Conservation (phyloP, 92 coral and sea anemone genomes). For the Palythoa heliodiscus region DNA sequence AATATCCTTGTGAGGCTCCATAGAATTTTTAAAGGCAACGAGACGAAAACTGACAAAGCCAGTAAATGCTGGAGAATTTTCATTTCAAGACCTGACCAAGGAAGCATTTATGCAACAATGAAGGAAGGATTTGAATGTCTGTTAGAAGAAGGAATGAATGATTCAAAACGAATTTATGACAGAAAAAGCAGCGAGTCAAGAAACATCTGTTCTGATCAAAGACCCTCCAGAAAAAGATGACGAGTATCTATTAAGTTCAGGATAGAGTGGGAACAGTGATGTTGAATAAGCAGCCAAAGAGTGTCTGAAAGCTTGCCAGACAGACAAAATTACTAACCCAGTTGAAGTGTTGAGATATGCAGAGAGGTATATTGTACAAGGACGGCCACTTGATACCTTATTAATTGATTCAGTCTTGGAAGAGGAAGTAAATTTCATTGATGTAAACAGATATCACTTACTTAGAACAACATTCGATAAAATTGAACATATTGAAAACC, state of each 20-base stretch:
- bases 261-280: neutral
- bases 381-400: slow-evolving; percentile 53
- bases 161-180: neutral
- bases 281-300: slow-evolving; percentile 16
- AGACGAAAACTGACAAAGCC: slow-evolving; percentile 11
- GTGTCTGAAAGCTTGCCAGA: slow-evolving; percentile 38
- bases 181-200: neutral
- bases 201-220: neutral
- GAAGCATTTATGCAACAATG: slow-evolving; percentile 37
- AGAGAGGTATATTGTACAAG: slow-evolving; percentile 55
- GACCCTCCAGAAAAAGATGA: neutral
- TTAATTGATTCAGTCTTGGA: neutral
- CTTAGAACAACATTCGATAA: slow-evolving; percentile 58
- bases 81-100: slow-evolving; percentile 51
- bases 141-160: slow-evolving; percentile 12
- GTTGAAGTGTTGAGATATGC: slow-evolving; percentile 56
- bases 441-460: slow-evolving; percentile 49
- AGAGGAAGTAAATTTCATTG: slow-evolving; percentile 53
- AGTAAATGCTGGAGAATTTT: slow-evolving; percentile 41
- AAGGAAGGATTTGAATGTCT: slow-evolving; percentile 54
- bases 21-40: slow-evolving; percentile 32
- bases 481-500: slow-evolving; percentile 37
- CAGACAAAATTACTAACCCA: slow-evolving; percentile 50
- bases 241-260: neutral
- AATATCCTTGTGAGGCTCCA: slow-evolving; percentile 40